Conservation (phyloP, 37 sponge, comb jelly and placozoan genomes). For the Theonella swinhoei region DNA sequence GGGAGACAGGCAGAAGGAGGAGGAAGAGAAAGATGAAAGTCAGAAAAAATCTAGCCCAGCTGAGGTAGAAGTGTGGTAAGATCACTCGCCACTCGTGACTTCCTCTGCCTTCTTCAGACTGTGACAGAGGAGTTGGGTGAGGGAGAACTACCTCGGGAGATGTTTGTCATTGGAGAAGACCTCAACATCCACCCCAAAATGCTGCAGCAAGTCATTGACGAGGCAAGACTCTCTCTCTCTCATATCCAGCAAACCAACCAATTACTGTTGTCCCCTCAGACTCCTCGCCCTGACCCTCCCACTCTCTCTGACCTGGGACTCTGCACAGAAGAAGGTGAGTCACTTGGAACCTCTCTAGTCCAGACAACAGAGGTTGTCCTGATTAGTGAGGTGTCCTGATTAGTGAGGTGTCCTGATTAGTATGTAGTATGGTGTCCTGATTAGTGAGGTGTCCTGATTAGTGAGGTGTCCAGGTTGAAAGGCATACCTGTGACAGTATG, state of each 20-base stretch:
- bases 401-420: too few relatives aligned
- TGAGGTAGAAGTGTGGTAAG: background rate
- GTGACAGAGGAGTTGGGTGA: background rate
- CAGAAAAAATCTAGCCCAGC: too few relatives aligned
- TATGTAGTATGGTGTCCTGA: too few relatives aligned
- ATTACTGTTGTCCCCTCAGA: too few relatives aligned
- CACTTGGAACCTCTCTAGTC: constrained; percentile 1
- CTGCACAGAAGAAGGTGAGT: background rate
- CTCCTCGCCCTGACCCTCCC: background rate
- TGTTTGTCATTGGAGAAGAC: constrained; percentile 66
- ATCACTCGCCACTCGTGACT: background rate
- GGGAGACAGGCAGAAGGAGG: background rate
- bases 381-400: too few relatives aligned
- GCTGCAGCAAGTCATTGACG: constrained; percentile 32
- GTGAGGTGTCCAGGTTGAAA: too few relatives aligned
- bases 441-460: too few relatives aligned
- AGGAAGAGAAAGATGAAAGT: background rate
- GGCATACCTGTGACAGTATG: too few relatives aligned
- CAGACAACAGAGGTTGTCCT: too few relatives aligned
- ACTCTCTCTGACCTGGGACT: background rate
- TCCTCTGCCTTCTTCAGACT: too few relatives aligned
- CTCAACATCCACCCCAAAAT: constrained; percentile 56
- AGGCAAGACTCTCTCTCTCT: constrained; percentile 11
- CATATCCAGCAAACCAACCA: background rate
- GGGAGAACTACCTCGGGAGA: constrained; percentile 12